Percentiles rank a stretch among this genome's conserved stretches.
Conservation (phyloP, 2,113 vertebrate genomes). For the Cheirogaleus medius region DNA sequence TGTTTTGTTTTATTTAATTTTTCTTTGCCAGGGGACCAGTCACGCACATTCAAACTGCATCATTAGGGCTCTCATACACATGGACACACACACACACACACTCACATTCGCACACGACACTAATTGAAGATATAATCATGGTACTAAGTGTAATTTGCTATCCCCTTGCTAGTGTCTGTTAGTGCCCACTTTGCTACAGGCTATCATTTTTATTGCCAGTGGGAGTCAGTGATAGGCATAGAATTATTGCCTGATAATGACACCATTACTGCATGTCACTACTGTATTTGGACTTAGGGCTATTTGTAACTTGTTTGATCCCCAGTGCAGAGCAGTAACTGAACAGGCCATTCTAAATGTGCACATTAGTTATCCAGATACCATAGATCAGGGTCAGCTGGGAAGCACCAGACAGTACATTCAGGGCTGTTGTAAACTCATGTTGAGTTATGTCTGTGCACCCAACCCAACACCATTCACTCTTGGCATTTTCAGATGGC, state of each 20-base stretch:
- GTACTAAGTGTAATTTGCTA: conserved; percentile 38
- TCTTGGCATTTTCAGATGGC: conserved; percentile 59
- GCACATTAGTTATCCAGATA: conserved; percentile 71
- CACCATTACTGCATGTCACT: not conserved
- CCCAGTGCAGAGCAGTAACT: conserved; percentile 52
- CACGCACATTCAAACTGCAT: not conserved
- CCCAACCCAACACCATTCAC: conserved; percentile 58
- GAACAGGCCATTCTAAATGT: conserved; percentile 65
- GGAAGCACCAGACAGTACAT: conserved; percentile 57
- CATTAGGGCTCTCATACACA: not conserved
- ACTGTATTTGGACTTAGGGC: conserved; percentile 67
- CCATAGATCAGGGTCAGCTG: conserved; percentile 71
- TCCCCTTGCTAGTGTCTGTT: conserved; percentile 14
- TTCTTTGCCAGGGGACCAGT: not conserved
- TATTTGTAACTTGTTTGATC: conserved; percentile 72
- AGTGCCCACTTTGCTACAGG: not conserved
- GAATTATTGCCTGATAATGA: conserved; percentile 71
- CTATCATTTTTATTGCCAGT: conserved; percentile 73
- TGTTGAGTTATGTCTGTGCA: conserved; percentile 62
- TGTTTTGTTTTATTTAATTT: not conserved
- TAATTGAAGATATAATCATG: conserved; percentile 51
- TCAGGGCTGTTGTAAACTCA: conserved; percentile 56
- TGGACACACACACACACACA: not conserved
- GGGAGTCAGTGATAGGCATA: conserved; percentile 65
- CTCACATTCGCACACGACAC: not conserved